Conservation (phyloP, 1,140 invertebrate species). For the Arctopsyche grandis region DNA sequence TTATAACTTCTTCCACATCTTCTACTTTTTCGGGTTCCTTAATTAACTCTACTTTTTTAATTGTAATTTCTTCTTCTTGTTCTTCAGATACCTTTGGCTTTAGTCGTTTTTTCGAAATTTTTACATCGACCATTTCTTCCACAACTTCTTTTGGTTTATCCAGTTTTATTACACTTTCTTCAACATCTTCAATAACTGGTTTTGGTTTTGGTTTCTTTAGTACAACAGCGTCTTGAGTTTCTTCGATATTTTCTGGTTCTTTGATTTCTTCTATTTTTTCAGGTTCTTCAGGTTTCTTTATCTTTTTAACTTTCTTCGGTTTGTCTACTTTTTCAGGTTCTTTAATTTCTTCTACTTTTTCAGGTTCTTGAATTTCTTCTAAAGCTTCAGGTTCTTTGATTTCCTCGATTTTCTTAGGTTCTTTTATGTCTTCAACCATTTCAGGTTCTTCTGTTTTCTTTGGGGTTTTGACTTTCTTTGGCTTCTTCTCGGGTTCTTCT, state of each 20-base stretch:
- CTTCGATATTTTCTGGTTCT: conserved; percentile 56
- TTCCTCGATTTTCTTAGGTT: conserved; percentile 52
- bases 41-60: conserved; percentile 56
- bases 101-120: conserved; percentile 56
- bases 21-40: conserved; percentile 57
- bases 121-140: conserved; percentile 56
- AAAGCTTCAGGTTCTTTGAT: conserved; percentile 47
- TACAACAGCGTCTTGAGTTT: conserved; percentile 58
- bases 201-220: conserved; percentile 56
- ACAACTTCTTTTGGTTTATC: conserved; percentile 53
- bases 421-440: conserved; percentile 55
- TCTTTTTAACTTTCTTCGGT: conserved; percentile 17
- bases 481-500: conserved; percentile 34
- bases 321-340: conserved; percentile 46
- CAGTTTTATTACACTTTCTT: conserved; percentile 37
- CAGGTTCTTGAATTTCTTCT: conserved; percentile 53
- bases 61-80: conserved; percentile 55
- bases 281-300: conserved; percentile 56
- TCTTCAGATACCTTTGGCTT: conserved; percentile 54
- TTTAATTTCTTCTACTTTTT: conserved; percentile 44
- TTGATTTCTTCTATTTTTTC: conserved; percentile 58
- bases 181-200: conserved; percentile 42
- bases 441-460: conserved; percentile 47
- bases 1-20: conserved; percentile 56
- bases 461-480: neutral